phyloP scores from a whole-genome alignment of 2,888 invertebrate species.

The Drosophila limbata region DNA sequence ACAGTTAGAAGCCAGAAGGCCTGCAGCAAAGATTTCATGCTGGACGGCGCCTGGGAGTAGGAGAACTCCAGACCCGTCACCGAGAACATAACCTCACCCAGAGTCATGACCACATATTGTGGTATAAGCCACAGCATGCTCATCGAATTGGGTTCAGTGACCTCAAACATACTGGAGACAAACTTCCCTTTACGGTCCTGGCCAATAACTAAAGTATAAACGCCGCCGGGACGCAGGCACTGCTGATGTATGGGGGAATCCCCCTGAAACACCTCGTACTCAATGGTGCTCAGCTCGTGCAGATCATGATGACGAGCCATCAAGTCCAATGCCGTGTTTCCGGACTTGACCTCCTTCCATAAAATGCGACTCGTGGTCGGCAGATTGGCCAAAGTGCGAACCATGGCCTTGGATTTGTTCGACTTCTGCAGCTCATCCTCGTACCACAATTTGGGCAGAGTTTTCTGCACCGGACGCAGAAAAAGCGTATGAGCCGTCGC shows the following conservation, averaged over 20 bases:
- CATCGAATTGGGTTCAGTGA: slow-evolving; percentile 85
- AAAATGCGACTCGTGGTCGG: slow-evolving; percentile 51
- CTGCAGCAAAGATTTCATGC: slow-evolving; percentile 97
- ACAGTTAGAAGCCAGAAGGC: slow-evolving; percentile 96
- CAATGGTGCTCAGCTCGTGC: slow-evolving; percentile 63
- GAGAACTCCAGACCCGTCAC: slow-evolving; percentile 90
- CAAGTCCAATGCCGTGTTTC: slow-evolving; percentile 39
- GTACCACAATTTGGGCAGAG: slow-evolving; percentile 60
- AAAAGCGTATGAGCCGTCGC: slow-evolving; percentile 70
- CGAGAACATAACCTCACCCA: slow-evolving; percentile 88
- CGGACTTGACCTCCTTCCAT: slow-evolving; percentile 63
- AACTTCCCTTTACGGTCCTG: slow-evolving; percentile 23
- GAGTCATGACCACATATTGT: slow-evolving; percentile 89
- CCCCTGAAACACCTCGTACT: slow-evolving; percentile 64
- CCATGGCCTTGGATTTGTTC: slow-evolving; percentile 69
- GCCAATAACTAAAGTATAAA: slow-evolving; percentile 80
- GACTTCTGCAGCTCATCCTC: slow-evolving; percentile 81
- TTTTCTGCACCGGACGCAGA: slow-evolving; percentile 49
- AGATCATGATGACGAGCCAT: slow-evolving; percentile 62
- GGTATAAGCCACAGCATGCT: slow-evolving; percentile 88
- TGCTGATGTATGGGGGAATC: slow-evolving; percentile 36
- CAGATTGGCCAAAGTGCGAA: slow-evolving; percentile 76
- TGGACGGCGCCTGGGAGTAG: slow-evolving; percentile 88
- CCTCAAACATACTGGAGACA: slow-evolving; percentile 54
- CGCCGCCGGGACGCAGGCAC: slow-evolving; percentile 79